A percentile compares a stretch with the other conserved stretches of the same genome.
These are phyloP conservation scores for Scophthalmus maximus DNA, from an alignment of 2,113 vertebrate genomes.

Conservation along the genomic window DNA sequence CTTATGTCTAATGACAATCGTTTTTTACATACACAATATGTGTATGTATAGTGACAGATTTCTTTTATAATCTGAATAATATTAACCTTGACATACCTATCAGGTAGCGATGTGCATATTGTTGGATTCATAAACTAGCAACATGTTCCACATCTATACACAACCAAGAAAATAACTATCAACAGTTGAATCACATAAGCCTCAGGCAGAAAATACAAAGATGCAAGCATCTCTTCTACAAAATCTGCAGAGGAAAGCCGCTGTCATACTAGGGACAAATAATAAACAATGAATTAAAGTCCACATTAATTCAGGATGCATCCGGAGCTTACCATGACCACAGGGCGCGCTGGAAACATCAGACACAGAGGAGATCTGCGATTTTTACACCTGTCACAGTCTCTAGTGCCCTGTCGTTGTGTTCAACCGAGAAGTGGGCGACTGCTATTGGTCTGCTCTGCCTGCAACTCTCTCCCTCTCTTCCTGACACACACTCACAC, in stretches of 20 bases:
- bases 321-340: conserved; percentile 14
- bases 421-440: not conserved
- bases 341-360: not conserved
- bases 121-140: too few relatives aligned
- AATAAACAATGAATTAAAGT: conserved; percentile 26
- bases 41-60: too few relatives aligned
- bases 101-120: too few relatives aligned
- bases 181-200: not conserved
- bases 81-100: too few relatives aligned
- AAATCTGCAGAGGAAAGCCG: conserved; percentile 6
- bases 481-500: not conserved
- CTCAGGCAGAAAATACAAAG: not conserved
- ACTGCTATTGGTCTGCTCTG: conserved; percentile 20
- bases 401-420: not conserved
- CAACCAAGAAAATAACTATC: not conserved
- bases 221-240: not conserved
- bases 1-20: too few relatives aligned
- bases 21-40: too few relatives aligned
- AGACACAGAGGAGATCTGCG: not conserved
- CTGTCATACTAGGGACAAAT: conserved; percentile 9
- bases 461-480: not conserved
- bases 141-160: too few relatives aligned
- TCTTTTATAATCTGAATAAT: too few relatives aligned
- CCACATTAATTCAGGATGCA: not conserved
- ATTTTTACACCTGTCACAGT: conserved; percentile 25